These are phyloP conservation scores for Triplophysa siluroides DNA, from an alignment of 2,113 vertebrate species.

Conservation along the genomic window DNA sequence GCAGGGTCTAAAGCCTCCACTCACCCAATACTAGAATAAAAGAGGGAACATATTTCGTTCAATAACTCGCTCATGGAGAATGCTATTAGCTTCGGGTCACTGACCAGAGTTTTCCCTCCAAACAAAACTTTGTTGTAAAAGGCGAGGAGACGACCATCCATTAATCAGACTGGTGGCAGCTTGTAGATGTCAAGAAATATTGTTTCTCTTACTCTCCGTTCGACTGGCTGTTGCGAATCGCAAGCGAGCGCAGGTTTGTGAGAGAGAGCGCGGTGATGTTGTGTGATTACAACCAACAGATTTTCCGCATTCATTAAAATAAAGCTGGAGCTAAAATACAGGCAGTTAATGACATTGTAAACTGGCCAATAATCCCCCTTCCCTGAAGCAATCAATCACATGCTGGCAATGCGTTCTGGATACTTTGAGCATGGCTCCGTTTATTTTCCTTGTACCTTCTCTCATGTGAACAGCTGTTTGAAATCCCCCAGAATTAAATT, in stretches of 20 bases:
- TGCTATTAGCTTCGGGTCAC: slow-evolving; percentile 59
- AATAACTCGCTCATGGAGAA: slow-evolving; percentile 56
- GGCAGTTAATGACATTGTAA: slow-evolving; percentile 61
- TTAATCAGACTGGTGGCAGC: slow-evolving; percentile 56
- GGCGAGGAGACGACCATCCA: slow-evolving; percentile 52
- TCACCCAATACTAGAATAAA: slow-evolving; percentile 31
- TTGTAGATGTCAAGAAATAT: slow-evolving; percentile 57
- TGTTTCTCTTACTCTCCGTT: slow-evolving; percentile 42
- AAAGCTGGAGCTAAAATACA: slow-evolving; percentile 55
- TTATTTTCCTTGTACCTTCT: slow-evolving; percentile 54
- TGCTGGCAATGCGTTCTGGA: slow-evolving; percentile 56
- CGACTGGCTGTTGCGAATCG: slow-evolving; percentile 33
- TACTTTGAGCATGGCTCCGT: slow-evolving; percentile 53
- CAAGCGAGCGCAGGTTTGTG: slow-evolving; percentile 13
- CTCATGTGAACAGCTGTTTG: slow-evolving; percentile 57
- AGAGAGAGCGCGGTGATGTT: slow-evolving; percentile 34
- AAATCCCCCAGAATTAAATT: slow-evolving; percentile 55
- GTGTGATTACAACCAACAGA: slow-evolving; percentile 64
- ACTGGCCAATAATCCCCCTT: slow-evolving; percentile 57
- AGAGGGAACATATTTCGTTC: slow-evolving; percentile 43
- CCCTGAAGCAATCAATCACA: slow-evolving; percentile 63
- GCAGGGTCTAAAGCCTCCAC: slow-evolving; percentile 39
- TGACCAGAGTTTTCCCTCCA: slow-evolving; percentile 52
- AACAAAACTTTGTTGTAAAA: slow-evolving; percentile 61
- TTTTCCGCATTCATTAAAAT: slow-evolving; percentile 64